A percentile compares a stretch with the other conserved stretches of the same genome.
Evolutionary conservation across 2,113 vertebrate genomes (phyloP).

Genomic region (Hypomesus transpacificus): DNA sequence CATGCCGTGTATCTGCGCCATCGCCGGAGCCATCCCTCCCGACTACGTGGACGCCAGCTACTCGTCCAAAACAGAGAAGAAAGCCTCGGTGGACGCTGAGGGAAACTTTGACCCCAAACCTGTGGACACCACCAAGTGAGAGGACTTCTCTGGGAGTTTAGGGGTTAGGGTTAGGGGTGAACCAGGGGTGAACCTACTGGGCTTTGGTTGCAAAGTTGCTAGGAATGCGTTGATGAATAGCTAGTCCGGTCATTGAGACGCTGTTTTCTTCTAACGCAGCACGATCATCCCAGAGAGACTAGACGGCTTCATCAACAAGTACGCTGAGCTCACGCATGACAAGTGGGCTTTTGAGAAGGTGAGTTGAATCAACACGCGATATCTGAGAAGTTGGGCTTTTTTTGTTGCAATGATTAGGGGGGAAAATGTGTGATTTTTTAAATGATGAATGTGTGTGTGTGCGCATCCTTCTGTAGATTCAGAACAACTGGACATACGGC

Average conservation of each 20-base stretch:
- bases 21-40: constrained; percentile 88
- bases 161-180: background rate
- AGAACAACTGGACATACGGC: constrained; percentile 91
- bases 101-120: constrained; percentile 94
- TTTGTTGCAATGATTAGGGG: background rate
- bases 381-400: background rate
- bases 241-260: background rate
- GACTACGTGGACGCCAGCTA: constrained; percentile 95
- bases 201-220: background rate
- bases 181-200: background rate
- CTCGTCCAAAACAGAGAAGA: constrained; percentile 91
- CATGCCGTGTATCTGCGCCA: constrained; percentile 91
- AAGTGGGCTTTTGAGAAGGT: constrained; percentile 96
- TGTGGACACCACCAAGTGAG: constrained; percentile 88
- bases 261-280: constrained; percentile 54
- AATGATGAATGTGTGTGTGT: constrained; percentile 7
- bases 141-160: background rate
- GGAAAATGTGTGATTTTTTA: background rate
- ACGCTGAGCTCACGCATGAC: constrained; percentile 89
- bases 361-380: background rate
- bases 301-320: constrained; percentile 89
- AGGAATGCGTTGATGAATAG: background rate
- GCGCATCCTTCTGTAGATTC: constrained; percentile 72
- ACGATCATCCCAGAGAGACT: constrained; percentile 91
- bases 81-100: constrained; percentile 89